phyloP scores from a whole-genome alignment of 2,113 vertebrate species.

The Pelvicachromis taeniatus region DNA sequence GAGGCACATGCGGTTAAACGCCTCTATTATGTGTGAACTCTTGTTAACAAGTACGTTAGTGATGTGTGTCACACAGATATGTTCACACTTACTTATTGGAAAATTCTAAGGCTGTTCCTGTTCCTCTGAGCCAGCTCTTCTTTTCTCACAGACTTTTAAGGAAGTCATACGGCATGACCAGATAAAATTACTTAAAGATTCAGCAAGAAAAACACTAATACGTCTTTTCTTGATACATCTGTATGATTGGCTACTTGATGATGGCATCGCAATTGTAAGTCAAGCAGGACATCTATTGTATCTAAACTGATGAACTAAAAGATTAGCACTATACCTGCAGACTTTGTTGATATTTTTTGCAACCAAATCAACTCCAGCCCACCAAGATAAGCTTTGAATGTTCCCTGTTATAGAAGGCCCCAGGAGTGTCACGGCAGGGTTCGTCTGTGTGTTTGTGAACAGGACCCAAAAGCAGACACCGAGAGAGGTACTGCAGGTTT shows the following conservation, averaged over 20 bases:
- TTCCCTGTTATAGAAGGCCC: not conserved
- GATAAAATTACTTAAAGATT: not conserved
- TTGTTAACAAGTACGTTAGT: not conserved
- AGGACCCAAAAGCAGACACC: no score
- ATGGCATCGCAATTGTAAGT: not conserved
- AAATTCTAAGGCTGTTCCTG: not conserved
- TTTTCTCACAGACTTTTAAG: not conserved
- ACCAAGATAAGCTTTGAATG: not conserved
- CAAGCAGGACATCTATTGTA: not conserved
- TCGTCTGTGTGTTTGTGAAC: no score
- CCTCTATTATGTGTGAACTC: not conserved
- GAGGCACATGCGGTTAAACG: not conserved
- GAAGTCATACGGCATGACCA: not conserved
- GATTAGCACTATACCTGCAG: not conserved
- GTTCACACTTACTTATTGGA: not conserved
- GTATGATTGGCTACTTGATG: not conserved
- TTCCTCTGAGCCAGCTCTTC: not conserved
- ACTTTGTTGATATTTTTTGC: not conserved
- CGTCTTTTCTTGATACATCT: not conserved
- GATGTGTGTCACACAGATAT: not conserved
- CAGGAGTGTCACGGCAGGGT: no score
- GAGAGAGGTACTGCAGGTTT: no score
- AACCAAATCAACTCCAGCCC: not conserved
- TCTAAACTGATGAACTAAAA: not conserved
- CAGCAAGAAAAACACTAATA: not conserved